Conservation (phyloP, 2,888 invertebrate species). For the Zonitis immaculata region DNA sequence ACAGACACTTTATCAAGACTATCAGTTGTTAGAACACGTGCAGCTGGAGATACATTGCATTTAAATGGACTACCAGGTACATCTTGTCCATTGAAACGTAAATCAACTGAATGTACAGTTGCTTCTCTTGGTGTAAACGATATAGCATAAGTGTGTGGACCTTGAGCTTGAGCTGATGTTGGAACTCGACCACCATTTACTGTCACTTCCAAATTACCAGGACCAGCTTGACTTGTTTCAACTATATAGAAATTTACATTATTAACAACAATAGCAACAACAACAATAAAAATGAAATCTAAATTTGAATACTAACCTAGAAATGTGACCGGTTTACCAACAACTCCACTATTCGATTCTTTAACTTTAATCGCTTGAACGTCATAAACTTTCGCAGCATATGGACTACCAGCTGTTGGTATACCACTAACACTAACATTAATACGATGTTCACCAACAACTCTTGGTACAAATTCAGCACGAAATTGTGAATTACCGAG, state of each 20-base stretch:
- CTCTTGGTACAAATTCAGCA: conserved; percentile 87
- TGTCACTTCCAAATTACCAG: conserved; percentile 96
- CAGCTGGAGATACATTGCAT: conserved; percentile 74
- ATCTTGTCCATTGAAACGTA: conserved; percentile 93
- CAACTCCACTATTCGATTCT: conserved; percentile 81
- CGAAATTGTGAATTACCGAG: conserved; percentile 76
- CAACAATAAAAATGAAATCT: neutral
- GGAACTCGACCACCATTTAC: conserved; percentile 97
- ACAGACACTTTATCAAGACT: conserved; percentile 88
- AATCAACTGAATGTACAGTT: conserved; percentile 86
- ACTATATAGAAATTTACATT: no score
- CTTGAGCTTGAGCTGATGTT: conserved; percentile 93
- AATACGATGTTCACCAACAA: conserved; percentile 88
- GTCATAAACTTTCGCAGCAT: conserved; percentile 92
- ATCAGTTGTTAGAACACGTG: conserved; percentile 78
- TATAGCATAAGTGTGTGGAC: conserved; percentile 93
- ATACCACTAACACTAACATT: conserved; percentile 77
- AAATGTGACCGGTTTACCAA: conserved; percentile 88
- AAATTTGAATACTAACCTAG: conserved; percentile 65
- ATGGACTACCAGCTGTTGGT: conserved; percentile 88
- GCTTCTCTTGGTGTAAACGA: conserved; percentile 94
- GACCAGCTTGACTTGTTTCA: conserved; percentile 97
- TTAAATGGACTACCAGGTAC: conserved; percentile 89
- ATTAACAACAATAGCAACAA: no score
- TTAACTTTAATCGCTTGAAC: conserved; percentile 91